Evolutionary conservation across 2,888 invertebrate genomes (phyloP), one percentile per base, ranked within the genome.

Genomic region (Tiliacea citrago): DNA sequence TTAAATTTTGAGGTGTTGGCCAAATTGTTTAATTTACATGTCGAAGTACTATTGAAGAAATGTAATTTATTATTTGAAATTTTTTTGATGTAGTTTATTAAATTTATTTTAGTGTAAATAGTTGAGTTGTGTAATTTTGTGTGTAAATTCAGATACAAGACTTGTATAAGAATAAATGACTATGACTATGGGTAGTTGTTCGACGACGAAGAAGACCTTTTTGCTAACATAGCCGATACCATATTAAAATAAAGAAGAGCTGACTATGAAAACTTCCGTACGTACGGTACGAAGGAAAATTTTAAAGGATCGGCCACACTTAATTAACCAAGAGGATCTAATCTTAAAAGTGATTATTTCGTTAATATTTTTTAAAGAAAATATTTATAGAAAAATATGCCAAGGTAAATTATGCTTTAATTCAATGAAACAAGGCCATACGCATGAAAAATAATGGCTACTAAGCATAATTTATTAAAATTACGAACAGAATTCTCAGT

Each of bases 381-480:
- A 47, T 16, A 47, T 10, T 2, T 53, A 42, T 21, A 42, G 5
- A 6, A 24, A 29, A 16, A 2, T 1, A 7, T 16, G 7, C 16
- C 4, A 24, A 24, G 4, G 3, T 10, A 72, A 55, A 72, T 57
- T 51, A 51, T n/a, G 13, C 55, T n/a, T 42, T 81, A 62, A 66
- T 60, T 39, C 51, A 78, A 63, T 47, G 12, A 47, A 63, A 65
- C 18, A 63, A 51, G 60, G 49, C n/a, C 51, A n/a, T 39, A 39
- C 0, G 8, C 2, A 49, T 42, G 45, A 65, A 60, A 65, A 72
- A 63, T 42, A 21, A 70, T 67, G 24, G 49, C 70, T 58, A 77
- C 53, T 70, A 61, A 63, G 51, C 10, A 75, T 77, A 79, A 86
- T 83, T 84, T 76, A 85, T 86, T 81, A 62, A 80, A 80, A 85